These are phyloP conservation scores for Indicator maculatus DNA, from an alignment of 2,113 vertebrate genomes.

Conservation along the genomic window DNA sequence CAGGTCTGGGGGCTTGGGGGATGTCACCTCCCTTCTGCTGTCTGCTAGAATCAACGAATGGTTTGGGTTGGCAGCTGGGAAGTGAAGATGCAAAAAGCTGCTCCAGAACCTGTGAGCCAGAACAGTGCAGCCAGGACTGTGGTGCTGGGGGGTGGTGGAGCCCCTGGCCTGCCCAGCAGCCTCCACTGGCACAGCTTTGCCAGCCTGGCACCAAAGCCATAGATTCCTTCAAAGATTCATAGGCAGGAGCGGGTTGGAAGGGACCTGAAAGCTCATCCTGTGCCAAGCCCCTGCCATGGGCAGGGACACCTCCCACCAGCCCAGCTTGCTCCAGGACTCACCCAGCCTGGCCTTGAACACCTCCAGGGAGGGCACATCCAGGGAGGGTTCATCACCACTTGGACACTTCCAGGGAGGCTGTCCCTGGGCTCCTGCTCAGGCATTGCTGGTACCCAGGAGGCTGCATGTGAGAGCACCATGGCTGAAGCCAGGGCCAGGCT, in stretches of 20 bases:
- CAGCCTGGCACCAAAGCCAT: not conserved
- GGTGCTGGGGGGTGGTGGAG: not conserved
- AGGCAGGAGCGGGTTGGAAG: too few relatives aligned
- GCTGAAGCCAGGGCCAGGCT: accelerated
- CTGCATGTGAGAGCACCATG: accelerated
- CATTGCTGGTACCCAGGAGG: not conserved
- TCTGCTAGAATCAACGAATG: too few relatives aligned
- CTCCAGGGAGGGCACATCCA: too few relatives aligned
- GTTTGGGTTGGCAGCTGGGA: not conserved
- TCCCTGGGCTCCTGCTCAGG: not conserved
- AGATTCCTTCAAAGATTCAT: not conserved
- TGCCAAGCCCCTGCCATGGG: too few relatives aligned
- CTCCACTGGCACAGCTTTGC: not conserved
- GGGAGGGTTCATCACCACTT: too few relatives aligned
- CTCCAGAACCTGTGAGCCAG: not conserved
- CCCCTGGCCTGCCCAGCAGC: not conserved
- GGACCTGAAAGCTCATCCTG: too few relatives aligned
- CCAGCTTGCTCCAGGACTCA: too few relatives aligned
- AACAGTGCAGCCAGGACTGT: not conserved
- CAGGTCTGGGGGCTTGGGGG: not conserved
- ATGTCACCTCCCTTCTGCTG: not conserved
- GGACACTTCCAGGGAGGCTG: too few relatives aligned
- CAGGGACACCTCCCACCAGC: too few relatives aligned
- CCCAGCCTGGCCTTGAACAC: too few relatives aligned
- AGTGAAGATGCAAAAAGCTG: not conserved